phyloP scores from a whole-genome alignment of 2,797 vertebrate species.

The Epinephelus malabaricus region DNA sequence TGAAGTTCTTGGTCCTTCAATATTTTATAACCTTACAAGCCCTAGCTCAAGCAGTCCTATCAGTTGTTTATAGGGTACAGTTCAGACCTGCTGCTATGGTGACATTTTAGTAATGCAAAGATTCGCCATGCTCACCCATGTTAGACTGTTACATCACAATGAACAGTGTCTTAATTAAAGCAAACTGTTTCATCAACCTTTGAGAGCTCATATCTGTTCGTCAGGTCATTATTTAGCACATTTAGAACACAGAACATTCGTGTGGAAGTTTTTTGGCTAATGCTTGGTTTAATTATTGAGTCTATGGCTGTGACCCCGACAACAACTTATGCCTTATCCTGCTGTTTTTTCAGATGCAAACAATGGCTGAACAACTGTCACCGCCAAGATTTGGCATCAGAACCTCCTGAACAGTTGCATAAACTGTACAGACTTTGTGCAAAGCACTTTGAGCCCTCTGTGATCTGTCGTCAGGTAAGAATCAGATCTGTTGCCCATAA shows the following conservation, averaged over 20 bases:
- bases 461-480: conserved; percentile 94
- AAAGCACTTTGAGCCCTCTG: conserved; percentile 95
- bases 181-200: neutral
- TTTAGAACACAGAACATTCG: neutral
- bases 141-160: neutral
- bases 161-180: neutral
- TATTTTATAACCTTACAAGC: neutral
- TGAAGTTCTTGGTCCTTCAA: neutral
- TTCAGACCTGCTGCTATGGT: neutral
- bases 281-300: neutral
- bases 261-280: neutral
- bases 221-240: neutral
- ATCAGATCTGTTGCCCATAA: neutral
- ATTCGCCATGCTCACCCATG: neutral
- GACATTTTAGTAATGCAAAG: neutral
- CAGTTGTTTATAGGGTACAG: neutral
- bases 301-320: neutral
- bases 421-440: conserved; percentile 94
- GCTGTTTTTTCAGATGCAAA: conserved; percentile 73
- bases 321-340: neutral
- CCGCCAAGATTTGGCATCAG: conserved; percentile 92
- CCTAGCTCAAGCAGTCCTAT: neutral
- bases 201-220: neutral
- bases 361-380: conserved; percentile 89
- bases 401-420: conserved; percentile 94